Conservation (phyloP, 2,797 vertebrate species). For the Myripristis murdjan region DNA sequence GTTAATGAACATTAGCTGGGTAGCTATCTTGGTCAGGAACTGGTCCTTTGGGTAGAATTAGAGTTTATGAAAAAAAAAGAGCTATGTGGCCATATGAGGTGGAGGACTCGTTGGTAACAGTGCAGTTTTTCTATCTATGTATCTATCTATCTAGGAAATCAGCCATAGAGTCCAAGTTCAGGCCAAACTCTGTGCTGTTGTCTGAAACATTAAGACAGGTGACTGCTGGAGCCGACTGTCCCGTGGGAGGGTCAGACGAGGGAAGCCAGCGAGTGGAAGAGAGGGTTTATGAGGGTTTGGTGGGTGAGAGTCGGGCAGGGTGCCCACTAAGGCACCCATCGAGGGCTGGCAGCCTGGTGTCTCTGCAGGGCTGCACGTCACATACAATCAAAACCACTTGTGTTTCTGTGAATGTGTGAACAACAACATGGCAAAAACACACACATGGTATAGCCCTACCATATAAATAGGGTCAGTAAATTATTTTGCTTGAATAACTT, state of each 20-base stretch:
- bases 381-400: conserved; percentile 41
- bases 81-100: too few relatives aligned
- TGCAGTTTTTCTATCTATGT: not conserved
- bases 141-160: not conserved
- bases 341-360: conserved; percentile 60
- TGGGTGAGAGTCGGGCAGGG: conserved; percentile 13
- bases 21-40: too few relatives aligned
- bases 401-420: conserved; percentile 28
- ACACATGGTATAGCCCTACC: too few relatives aligned
- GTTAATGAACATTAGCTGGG: too few relatives aligned
- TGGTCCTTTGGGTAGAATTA: too few relatives aligned
- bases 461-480: too few relatives aligned
- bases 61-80: too few relatives aligned
- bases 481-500: too few relatives aligned
- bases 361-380: conserved; percentile 66
- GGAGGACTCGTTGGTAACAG: too few relatives aligned
- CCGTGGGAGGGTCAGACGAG: conserved; percentile 16
- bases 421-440: too few relatives aligned
- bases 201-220: conserved; percentile 62
- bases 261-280: conserved; percentile 35
- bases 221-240: conserved; percentile 48
- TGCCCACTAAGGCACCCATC: too few relatives aligned
- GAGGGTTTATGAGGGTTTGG: conserved; percentile 33
- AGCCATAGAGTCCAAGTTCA: too few relatives aligned
- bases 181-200: conserved; percentile 6